Evolutionary conservation across 2,888 invertebrate species (phyloP), one percentile per base, ranked within the genome.

Genomic region (Lissonota sp.): DNA sequence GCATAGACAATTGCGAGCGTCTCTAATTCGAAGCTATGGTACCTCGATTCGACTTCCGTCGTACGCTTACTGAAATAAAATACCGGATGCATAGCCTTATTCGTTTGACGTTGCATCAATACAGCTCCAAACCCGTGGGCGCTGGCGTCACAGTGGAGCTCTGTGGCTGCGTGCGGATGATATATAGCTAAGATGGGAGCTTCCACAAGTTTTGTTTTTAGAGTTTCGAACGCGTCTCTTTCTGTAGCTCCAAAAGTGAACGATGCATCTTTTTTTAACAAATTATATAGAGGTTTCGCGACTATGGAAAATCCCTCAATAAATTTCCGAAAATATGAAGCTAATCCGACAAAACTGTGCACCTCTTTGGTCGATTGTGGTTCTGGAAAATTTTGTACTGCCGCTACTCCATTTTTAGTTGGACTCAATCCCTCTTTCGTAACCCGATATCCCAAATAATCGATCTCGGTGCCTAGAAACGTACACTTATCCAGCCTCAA

Each of bases 11-110:
- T 78, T 0, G 83, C 84, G 6, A 88, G 49, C 0, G 86, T 82
- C 57, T 91, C 90, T n/a, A 91, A 55, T 64, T 90, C 90, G 74
- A 86, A 91, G 80, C 88, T 89, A 74, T 90, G 88, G 55, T 88
- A 89, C 46, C 83, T 87, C 0, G 85, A 74, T 81, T 90, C 89
- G 0, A 55, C 40, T 0, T 84, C 84, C 1, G 85, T 88, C 42
- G 7, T 42, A 5, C 5, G 42, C 42, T 42, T 42, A 42, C 5
- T 6, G 42, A 42, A 42, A 42, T 42, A 42, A 7, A 42, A 42
- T 42, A 42, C 42, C 5, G 42, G 42, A 42, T 42, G 42, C 5
- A 42, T 5, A 5, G 5, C 7, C 5, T 7, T 5, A 42, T 42
- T 7, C 5, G 42, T 6, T 42, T 42, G 5, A 6, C 42, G 42